Base-by-base conservation (phyloP, 1,140 invertebrate species). In the Geopemphigus sp. region DNA sequence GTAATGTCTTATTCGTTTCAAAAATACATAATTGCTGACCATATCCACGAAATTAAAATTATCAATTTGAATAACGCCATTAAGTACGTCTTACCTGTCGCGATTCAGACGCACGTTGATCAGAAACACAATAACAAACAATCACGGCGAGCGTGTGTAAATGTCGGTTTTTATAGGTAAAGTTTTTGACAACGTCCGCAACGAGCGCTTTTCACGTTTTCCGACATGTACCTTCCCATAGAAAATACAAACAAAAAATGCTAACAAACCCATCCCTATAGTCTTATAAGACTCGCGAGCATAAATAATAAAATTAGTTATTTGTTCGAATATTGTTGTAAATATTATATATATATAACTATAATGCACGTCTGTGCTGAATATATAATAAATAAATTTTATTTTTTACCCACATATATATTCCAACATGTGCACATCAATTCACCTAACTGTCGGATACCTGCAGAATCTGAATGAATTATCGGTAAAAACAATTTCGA, bases 91-190 rank as follows among this genome's bases (percentile, higher is more conserved):
- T 61, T 78, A 78, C 74, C 74, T 78, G 74, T 61, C 39, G 15
- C 56, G 12, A 47, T n/a, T 63, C 74, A 39, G 15, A 47, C 61
- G 74, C 57, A 61, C 74, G n/a, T 78, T 50, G 74, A 59, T 63
- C 74, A 78, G 56, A 61, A 61, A 63, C 56, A 78, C 74, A 78
- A 47, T 50, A 47, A 47, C 32, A 61, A 78, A 78, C 74, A 78
- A 63, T 63, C 74, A 50, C 74, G 29, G 57, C 11, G 54, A 61
- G 57, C 74, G 29, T 26, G 73, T 78, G 57, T 78, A 50, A 29
- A 45, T 63, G 39, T 63, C 22, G 57, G 74, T 61, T 78, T 78
- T 78, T 78, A 78, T 78, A 78, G 74, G 57, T 50, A 50, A 54
- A 63, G 74, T 24, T 61, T 78, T 78, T 26, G 29, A 39, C 4